Evolutionary conservation across 2,888 invertebrate genomes (phyloP), one percentile per base, ranked within the genome.

Genomic region (Melieria omissa): DNA sequence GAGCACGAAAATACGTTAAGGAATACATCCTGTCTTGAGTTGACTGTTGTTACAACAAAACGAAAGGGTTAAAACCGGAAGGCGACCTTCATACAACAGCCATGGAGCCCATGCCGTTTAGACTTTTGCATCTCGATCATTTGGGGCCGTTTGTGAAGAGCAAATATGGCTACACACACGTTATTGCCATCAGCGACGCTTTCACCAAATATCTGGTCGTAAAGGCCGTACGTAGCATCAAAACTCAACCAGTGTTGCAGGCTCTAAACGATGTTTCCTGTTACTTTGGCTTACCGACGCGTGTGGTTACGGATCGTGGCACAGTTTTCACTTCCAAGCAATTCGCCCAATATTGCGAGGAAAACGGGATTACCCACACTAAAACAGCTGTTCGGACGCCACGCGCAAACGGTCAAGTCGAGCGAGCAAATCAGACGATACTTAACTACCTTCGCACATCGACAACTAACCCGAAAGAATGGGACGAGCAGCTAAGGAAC

Each of bases 271-370:
- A 78, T 0, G 6, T 78, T 4, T 41, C 72, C 45, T 10, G 44
- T n/a, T 61, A 52, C 61, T 61, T 68, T 60, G 68, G 68, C 3
- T 42, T 58, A 16, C 64, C 70, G 4, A 8, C 46, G 10, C 54
- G 62, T 45, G 55, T 82, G 4, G 75, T 79, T 29, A 76, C 75
- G 3, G 79, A 82, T 73, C 63, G 78, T 41, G 80, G 71, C 7
- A 71, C 71, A 0, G 67, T 71, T 7, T 74, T 65, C 16, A 74
- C 74, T 5, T 71, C 73, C 2, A 80, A n/a, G 74, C 80, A 6
- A 75, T 80, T 41, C 80, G 73, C 67, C 77, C 73, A 55, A 6
- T 73, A 55, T 49, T 62, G 57, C 16, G 44, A n/a, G 4, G 55
- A 66, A 49, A 72, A 72, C 58, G 64, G 52, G 14, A n/a, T n/a